phyloP scores from a whole-genome alignment of 2,113 vertebrate genomes.

The Porphyrio hochstetteri region DNA sequence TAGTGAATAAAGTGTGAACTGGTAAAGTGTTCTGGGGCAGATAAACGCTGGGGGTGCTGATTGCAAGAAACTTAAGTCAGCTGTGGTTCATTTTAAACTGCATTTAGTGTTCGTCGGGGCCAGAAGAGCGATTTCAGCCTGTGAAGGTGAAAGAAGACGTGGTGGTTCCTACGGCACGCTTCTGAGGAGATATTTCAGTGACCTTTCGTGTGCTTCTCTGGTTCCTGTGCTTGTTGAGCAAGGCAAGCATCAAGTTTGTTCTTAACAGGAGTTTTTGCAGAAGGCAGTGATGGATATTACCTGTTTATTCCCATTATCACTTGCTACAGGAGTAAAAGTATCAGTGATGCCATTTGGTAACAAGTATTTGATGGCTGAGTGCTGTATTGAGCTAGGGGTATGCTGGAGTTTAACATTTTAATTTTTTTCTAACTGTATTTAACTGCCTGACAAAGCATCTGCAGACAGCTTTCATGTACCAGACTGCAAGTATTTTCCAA shows the following conservation, averaged over 20 bases:
- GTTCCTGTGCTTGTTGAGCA: background rate
- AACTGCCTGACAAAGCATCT: background rate
- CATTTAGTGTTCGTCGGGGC: fast-evolving
- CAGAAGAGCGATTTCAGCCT: background rate
- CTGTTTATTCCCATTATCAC: background rate
- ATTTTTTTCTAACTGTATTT: background rate
- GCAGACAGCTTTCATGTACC: background rate
- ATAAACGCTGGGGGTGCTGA: background rate
- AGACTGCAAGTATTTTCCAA: background rate
- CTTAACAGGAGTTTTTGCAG: background rate
- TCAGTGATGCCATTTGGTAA: background rate
- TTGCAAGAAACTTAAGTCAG: background rate
- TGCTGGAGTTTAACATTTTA: background rate
- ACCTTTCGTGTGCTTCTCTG: background rate
- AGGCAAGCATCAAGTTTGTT: background rate
- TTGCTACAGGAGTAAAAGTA: background rate
- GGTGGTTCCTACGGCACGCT: background rate
- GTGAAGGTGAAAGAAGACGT: background rate
- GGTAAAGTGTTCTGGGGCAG: background rate
- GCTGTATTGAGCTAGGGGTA: background rate
- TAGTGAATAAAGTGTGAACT: background rate
- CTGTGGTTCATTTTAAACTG: background rate
- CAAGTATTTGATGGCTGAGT: background rate
- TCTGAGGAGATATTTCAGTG: background rate
- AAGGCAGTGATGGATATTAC: background rate